Evolutionary conservation across 1,140 invertebrate genomes (phyloP), one percentile per base, ranked within the genome.

Genomic region (Argopecten irradians): DNA sequence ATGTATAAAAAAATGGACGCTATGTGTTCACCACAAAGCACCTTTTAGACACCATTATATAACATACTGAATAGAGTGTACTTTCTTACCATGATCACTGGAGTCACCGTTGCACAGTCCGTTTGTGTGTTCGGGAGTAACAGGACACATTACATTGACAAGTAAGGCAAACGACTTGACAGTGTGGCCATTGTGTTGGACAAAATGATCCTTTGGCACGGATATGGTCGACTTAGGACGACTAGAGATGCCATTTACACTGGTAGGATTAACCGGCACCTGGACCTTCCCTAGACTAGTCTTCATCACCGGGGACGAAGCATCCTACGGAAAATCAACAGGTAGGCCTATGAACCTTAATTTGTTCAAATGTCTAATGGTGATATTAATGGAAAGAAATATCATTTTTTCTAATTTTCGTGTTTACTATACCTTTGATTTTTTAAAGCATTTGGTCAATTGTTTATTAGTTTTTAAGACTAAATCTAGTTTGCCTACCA

Each of bases 141-240:
- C 87, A 16, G 92, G 91, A 87, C 92, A 93, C 14, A 91, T 97
- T 46, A 98, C 98, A 93, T 97, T 97, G 90, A 99, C 96, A 92
- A 98, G 96, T 82, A 99, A 96, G 95, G 98, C 97, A 94, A 98
- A 98, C 0, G 98, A 98, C 95, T 98, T 98, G 22, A 98, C 97
- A 92, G 98, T 96, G 92, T 98, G 97, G 43, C 98, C 98, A 91
- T 98, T 97, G 39, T 97, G 97, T 39, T 97, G 96, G 92, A 96
- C 97, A 95, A 99, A 98, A 46, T 97, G 97, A 93, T 98, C 97
- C 92, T 97, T 97, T 35, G 98, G 97, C 93, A 98, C 97, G 89
- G 97, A 97, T 71, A 99, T 97, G 35, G 97, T 97, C 36, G 97
- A 97, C 55, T 97, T 97, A 5, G 55, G 55, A 16, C 55, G 55